Base-by-base conservation (phyloP, 2,797 vertebrate genomes). In the Eulemur albifrons region DNA sequence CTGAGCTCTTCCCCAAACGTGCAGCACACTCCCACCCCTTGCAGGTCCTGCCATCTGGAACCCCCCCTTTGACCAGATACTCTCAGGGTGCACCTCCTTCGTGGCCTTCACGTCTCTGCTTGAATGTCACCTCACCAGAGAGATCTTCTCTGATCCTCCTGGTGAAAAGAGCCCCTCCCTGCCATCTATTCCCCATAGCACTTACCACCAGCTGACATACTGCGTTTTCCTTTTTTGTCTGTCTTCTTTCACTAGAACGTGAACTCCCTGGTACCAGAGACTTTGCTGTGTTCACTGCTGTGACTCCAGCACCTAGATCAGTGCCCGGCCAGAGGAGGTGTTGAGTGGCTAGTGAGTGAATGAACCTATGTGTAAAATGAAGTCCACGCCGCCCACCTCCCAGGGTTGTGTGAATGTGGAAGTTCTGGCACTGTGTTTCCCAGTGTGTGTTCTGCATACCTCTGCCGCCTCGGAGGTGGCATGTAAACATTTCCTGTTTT, bases 151-250 rank as follows among this genome's bases (percentile, higher is more conserved):
- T 59, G 57, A 59, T 59, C 57, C 57, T 4, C 57, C 23, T 59
- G 25, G 57, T 25, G 57, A 38, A 69, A 38, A 38, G 17, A 35
- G 65, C 7, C 17, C 6, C n/a, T 20, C n/a, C 61, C 61, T 10
- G 54, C 10, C 59, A 61, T 10, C 25, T 35, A 0, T 4, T 48
- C 83, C 35, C 32, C 0, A 0, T 3, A 14, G 70, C 79, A 43
- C 38, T 70, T 2, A n/a, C 21, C 14, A 4, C 72, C 45, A 2
- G 50, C 32, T 38, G 30, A 87, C 23, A 9, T 32, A 1, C n/a
- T 25, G 6, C 13, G 7, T 17, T 54, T 54, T 54, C 70, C 32
- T 23, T 70, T 59, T 50, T 32, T 1, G 1, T 59, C 21, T 65
- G 70, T 85, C 23, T 72, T 52, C 5, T 69, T 40, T 59, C n/a